These are phyloP conservation scores for Sphaerophoria rueppellii DNA, from an alignment of 2,888 invertebrate species.

Conservation along the genomic window DNA sequence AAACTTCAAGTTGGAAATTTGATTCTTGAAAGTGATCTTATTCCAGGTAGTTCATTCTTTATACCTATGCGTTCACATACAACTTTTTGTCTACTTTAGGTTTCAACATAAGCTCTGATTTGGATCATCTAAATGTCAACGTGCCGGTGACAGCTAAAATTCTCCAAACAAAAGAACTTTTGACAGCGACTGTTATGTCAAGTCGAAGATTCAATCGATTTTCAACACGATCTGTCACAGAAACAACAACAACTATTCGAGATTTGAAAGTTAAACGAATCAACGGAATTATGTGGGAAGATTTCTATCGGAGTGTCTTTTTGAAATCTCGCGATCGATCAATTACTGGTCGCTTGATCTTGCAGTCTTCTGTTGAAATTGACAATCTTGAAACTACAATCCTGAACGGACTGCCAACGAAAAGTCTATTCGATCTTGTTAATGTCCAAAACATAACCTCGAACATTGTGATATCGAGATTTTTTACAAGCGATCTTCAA, in stretches of 20 bases:
- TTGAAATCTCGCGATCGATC: constrained; percentile 77
- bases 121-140: constrained; percentile 71
- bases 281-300: constrained; percentile 77
- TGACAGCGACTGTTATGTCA: constrained; percentile 63
- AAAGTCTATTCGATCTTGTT: constrained; percentile 77
- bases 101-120: constrained; percentile 72
- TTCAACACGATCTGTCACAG: constrained; percentile 47
- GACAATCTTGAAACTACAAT: constrained; percentile 72
- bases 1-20: constrained; percentile 77
- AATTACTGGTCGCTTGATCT: constrained; percentile 76
- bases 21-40: constrained; percentile 76
- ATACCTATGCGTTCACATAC: neutral
- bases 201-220: constrained; percentile 3
- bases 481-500: constrained; percentile 75
- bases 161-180: constrained; percentile 75
- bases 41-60: constrained; percentile 75
- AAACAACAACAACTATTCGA: constrained; percentile 33
- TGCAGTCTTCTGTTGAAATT: constrained; percentile 76
- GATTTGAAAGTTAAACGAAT: constrained; percentile 75
- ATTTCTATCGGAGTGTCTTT: constrained; percentile 77
- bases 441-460: constrained; percentile 77
- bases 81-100: constrained; percentile 62
- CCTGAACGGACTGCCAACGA: constrained; percentile 77
- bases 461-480: constrained; percentile 77
- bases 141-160: constrained; percentile 74